Evolutionary conservation across 2,888 invertebrate genomes (phyloP), one percentile per base, ranked within the genome.

Genomic region (Chalcosyrphus nemorum): DNA sequence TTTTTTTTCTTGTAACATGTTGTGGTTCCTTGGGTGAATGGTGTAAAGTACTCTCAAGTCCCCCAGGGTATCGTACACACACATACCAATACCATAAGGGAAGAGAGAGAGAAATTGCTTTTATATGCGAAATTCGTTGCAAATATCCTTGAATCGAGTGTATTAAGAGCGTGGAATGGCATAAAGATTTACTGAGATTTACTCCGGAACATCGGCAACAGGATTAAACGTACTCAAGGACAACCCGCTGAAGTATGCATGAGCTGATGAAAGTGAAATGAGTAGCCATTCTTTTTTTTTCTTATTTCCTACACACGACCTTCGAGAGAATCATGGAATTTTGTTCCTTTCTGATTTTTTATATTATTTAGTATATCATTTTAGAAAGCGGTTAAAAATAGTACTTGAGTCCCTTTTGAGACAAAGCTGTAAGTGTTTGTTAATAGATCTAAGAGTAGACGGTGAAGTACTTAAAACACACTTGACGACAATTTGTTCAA

Each of bases 101-200:
- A 9, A 54, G 27, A 52, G 35, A 27, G 72, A 61, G 66, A 54
- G 54, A 74, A 50, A 50, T 63, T 47, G 54, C 74, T 78, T 59
- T 54, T 68, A 38, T 45, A 29, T 38, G 45, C 43, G 52, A 65
- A 47, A 15, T 74, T 59, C 59, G 45, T 19, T 47, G 41, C 45
- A n/a, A 66, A 77, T 47, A 77, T 74, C 78, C 72, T 78, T 68
- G 72, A 68, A 72, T 50, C 32, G 72, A 77, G 38, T 47, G 52
- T 71, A 59, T 70, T 63, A 76, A 76, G 63, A 57, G 63, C 50
- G 6, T 66, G 45, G 68, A 75, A 75, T 59, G 59, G 32, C 43
- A 56, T 61, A 59, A 61, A 59, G 61, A 63, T 72, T 77, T 77
- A 82, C 81, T 52, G 68, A 66, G 82, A 74, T 82, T 82, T 74